Evolutionary conservation across 2,797 vertebrate species (phyloP), one percentile per base, ranked within the genome.

Genomic region (Margarornis squamiger): DNA sequence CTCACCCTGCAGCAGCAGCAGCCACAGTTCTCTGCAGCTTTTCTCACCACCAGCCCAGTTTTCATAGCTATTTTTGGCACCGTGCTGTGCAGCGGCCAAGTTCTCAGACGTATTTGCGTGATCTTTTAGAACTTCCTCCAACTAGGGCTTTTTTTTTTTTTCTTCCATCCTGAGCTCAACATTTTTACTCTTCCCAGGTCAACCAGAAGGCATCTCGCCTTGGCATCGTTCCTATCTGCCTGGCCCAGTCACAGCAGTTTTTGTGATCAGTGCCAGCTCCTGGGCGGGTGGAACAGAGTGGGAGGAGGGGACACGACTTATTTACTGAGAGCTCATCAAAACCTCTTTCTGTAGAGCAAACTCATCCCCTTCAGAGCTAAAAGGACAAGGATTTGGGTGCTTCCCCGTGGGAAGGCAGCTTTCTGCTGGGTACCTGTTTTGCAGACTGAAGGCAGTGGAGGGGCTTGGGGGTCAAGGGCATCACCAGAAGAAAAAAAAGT

Each of bases 171-270:
- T 24, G 20, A 71, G 29, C 62, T 41, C 43, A 59, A 85, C 24
- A 38, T 62, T 90, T 75, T 85, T 30, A 41, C n/a, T 72, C 49
- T 90, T 91, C 81, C 71, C 20, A 55, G 66, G 75, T 87, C 92
- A 94, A 34, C 3, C 51, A 74, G 23, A 23, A 96, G 74, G 85
- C 94, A 59, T 20, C 58, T 38, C 12, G 48, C 10, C 54, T 62
- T 95, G 95, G 95, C 92, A 22, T 7, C 0, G 0, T 1, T 86
- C 92, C 90, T 95, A 96, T 94, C 93, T 77, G 62, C 41, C 39
- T 5, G 1, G 34, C 49, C 54, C 90, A 94, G 68, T 4, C 3
- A 3, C 61, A 30, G 70, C 48, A 29, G 26, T 41, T 81, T 41
- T 58, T 46, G 17, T 0, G 12, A 24, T 5, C 3, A 0, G 10